Evolutionary conservation across 2,888 invertebrate species (phyloP).

Genomic region (Eupithecia centaureata): DNA sequence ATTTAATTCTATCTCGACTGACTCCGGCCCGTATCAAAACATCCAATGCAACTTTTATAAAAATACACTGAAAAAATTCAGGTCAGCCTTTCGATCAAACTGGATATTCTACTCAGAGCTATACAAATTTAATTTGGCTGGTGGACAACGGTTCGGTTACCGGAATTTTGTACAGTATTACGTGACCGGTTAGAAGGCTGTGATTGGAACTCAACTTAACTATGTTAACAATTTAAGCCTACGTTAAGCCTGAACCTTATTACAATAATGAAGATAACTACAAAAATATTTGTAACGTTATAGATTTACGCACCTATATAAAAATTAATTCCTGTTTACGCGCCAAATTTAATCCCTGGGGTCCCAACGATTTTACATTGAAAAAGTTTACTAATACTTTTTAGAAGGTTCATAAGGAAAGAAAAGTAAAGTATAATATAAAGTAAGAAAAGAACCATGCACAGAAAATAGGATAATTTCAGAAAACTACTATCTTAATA

Average conservation of each 20-base stretch:
- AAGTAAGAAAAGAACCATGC: too few species aligned
- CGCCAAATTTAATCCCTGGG: too few species aligned
- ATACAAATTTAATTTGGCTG: conserved; percentile 40
- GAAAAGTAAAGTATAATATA: too few species aligned
- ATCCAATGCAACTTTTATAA: conserved; percentile 55
- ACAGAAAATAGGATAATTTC: too few species aligned
- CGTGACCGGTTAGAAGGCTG: conserved; percentile 22
- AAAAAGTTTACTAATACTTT: too few species aligned
- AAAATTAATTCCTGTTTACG: too few species aligned
- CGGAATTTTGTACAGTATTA: conserved; percentile 33
- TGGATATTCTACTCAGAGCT: conserved; percentile 43
- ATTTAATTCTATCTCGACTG: conserved; percentile 57
- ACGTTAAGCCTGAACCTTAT: neutral
- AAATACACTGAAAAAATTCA: conserved; percentile 51
- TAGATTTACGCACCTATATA: too few species aligned
- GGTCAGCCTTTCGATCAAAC: conserved; percentile 54
- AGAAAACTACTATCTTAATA: too few species aligned
- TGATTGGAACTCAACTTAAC: conserved; percentile 20
- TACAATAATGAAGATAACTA: neutral
- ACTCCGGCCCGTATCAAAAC: conserved; percentile 54
- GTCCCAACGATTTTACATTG: too few species aligned
- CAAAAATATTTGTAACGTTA: neutral
- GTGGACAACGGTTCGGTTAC: conserved; percentile 35
- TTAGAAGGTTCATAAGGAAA: too few species aligned
- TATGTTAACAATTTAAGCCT: too few species aligned